Evolutionary conservation across 2,797 vertebrate species (phyloP).

Genomic region (Sebastolobus altivelis): DNA sequence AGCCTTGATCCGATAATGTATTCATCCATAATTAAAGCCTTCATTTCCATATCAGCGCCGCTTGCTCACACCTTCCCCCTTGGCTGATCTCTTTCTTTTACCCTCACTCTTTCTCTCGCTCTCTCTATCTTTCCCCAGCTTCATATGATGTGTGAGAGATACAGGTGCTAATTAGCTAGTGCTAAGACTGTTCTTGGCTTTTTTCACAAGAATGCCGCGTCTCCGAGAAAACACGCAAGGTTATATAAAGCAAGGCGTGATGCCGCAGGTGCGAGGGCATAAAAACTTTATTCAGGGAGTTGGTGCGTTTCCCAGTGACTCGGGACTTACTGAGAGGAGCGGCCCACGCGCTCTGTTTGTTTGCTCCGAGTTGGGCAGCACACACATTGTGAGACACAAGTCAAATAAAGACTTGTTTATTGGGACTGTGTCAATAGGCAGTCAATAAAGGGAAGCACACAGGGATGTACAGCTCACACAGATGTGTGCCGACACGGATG

Average conservation of each 20-base stretch:
- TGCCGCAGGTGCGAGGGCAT: conserved; percentile 21
- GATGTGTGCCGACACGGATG: conserved; percentile 25
- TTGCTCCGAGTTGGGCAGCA: background rate
- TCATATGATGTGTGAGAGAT: conserved; percentile 54
- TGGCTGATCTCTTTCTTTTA: conserved; percentile 53
- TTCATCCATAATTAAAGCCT: conserved; percentile 84
- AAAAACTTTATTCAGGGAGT: conserved; percentile 39
- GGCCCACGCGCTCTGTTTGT: conserved; percentile 36
- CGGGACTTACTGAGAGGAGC: conserved; percentile 14
- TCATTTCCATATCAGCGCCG: conserved; percentile 79
- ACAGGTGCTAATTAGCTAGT: conserved; percentile 75
- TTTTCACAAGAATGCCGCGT: conserved; percentile 47
- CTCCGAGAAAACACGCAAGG: conserved; percentile 42
- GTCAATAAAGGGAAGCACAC: conserved; percentile 54
- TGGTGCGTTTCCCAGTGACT: conserved; percentile 13
- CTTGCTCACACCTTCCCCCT: conserved; percentile 72
- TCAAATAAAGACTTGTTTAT: conserved; percentile 65
- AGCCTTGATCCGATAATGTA: conserved; percentile 78
- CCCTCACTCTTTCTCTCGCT: conserved; percentile 21
- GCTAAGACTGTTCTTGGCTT: conserved; percentile 43
- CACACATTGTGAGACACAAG: conserved; percentile 24
- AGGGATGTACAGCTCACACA: conserved; percentile 22
- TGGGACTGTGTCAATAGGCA: conserved; percentile 41
- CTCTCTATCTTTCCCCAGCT: conserved; percentile 23
- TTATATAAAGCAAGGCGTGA: conserved; percentile 58